phyloP scores from a whole-genome alignment of 92 coral and sea anemone species.

The Phymanthus crucifer region DNA sequence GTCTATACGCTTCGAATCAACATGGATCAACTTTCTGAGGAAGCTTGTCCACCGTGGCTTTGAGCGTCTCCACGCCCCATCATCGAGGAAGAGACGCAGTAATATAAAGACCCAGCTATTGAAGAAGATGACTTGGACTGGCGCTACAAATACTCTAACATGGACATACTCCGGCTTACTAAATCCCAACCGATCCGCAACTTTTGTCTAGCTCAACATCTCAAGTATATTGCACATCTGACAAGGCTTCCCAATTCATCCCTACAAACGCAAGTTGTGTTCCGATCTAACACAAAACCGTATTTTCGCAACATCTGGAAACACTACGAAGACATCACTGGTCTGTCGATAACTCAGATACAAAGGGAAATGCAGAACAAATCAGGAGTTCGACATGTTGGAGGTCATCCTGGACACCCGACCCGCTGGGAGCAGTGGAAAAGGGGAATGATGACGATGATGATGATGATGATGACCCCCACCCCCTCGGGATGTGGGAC shows the following conservation, averaged over 20 bases:
- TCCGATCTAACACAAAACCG: neutral
- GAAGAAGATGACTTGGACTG: conserved; percentile 7
- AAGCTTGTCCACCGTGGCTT: conserved; percentile 10
- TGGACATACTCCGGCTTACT: neutral
- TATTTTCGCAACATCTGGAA: neutral
- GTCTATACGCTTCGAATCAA: neutral
- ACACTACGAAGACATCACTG: neutral
- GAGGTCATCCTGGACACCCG: no score
- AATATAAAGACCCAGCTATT: neutral
- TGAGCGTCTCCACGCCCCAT: neutral
- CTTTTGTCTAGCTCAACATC: neutral
- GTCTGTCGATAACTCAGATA: neutral
- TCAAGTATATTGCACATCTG: conserved; percentile 2
- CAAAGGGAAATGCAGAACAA: conserved; percentile 18
- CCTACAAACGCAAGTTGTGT: conserved; percentile 4
- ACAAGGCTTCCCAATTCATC: conserved; percentile 7
- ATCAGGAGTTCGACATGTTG: no score
- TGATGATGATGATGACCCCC: no score
- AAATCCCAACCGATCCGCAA: conserved; percentile 2
- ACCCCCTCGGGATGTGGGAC: no score
- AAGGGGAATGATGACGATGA: no score
- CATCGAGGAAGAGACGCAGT: no score
- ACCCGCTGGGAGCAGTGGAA: no score
- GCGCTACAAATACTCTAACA: neutral
- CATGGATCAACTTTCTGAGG: conserved; percentile 12